A percentile compares a stretch with the other conserved stretches of the same genome.
Conservation (phyloP, 1,140 invertebrate genomes). For the Caenorhabditis briggsae region DNA sequence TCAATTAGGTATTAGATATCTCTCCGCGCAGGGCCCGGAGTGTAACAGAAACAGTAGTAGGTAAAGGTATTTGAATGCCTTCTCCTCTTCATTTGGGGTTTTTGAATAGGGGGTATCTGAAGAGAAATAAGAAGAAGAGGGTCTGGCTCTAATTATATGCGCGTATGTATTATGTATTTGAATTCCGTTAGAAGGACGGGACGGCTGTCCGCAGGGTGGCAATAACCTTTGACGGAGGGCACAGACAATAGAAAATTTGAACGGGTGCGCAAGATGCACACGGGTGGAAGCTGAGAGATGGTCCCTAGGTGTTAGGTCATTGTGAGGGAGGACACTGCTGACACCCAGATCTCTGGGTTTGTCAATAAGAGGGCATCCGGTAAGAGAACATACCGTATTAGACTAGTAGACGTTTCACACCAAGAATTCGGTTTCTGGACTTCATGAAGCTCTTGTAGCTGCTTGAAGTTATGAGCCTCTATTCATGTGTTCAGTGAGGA, state of each 20-base stretch:
- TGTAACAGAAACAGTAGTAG: not conserved
- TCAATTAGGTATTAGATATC: slow-evolving; percentile 54
- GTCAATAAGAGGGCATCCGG: no score
- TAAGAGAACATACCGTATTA: no score
- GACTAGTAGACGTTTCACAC: no score
- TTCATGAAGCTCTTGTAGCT: no score
- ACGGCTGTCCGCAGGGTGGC: slow-evolving; percentile 10
- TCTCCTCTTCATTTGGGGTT: not conserved
- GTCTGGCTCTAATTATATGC: slow-evolving; percentile 53
- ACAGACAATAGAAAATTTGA: slow-evolving; percentile 20
- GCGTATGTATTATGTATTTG: slow-evolving; percentile 46
- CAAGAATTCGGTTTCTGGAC: no score
- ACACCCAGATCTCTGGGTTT: no score
- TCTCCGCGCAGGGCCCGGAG: not conserved
- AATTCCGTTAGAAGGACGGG: slow-evolving; percentile 48
- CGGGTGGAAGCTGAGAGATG: slow-evolving; percentile 35
- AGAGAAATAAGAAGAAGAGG: not conserved
- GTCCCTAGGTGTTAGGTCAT: not conserved
- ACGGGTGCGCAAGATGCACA: slow-evolving; percentile 29
- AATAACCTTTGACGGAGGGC: slow-evolving; percentile 45
- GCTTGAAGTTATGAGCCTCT: no score
- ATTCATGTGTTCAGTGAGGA: no score
- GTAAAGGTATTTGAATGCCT: slow-evolving; percentile 28
- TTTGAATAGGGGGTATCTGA: not conserved
- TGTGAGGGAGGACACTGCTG: not conserved